A percentile compares a stretch with the other conserved stretches of the same genome.
phyloP scores from a whole-genome alignment of 2,113 vertebrate species.

The Ctenodactylus gundi region DNA sequence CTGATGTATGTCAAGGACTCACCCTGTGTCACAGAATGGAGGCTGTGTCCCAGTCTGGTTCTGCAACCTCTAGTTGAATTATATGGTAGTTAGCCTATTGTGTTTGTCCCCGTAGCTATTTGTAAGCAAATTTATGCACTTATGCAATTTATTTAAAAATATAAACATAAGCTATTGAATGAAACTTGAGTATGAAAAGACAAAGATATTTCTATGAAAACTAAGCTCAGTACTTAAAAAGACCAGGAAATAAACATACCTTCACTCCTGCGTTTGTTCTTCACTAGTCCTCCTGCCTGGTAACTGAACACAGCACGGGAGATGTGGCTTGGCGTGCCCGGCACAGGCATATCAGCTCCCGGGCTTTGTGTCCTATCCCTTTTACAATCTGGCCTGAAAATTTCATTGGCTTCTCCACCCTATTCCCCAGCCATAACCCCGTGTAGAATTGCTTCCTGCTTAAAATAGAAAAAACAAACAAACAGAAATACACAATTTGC shows the following conservation, averaged over 20 bases:
- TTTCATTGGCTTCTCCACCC: not conserved
- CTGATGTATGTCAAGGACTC: not conserved
- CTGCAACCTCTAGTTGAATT: not conserved
- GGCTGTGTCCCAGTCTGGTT: fast-evolving
- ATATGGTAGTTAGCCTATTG: not conserved
- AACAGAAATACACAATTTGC: too few relatives aligned
- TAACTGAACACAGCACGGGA: not conserved
- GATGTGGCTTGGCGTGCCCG: not conserved
- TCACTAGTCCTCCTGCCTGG: not conserved
- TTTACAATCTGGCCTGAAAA: not conserved
- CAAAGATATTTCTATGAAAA: not conserved
- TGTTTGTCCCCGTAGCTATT: not conserved
- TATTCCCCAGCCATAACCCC: not conserved
- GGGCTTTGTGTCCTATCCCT: not conserved
- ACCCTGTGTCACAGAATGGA: not conserved
- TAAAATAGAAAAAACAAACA: too few relatives aligned
- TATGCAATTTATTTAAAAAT: not conserved
- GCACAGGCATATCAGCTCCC: not conserved
- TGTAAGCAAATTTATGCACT: not conserved
- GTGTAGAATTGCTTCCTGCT: not conserved
- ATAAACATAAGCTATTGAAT: not conserved
- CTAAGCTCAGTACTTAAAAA: not conserved
- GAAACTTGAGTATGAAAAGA: not conserved
- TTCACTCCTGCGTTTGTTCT: not conserved
- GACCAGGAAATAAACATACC: too few relatives aligned